Base-by-base conservation (phyloP, 2,797 vertebrate species). In the Sebastolobus alascanus region DNA sequence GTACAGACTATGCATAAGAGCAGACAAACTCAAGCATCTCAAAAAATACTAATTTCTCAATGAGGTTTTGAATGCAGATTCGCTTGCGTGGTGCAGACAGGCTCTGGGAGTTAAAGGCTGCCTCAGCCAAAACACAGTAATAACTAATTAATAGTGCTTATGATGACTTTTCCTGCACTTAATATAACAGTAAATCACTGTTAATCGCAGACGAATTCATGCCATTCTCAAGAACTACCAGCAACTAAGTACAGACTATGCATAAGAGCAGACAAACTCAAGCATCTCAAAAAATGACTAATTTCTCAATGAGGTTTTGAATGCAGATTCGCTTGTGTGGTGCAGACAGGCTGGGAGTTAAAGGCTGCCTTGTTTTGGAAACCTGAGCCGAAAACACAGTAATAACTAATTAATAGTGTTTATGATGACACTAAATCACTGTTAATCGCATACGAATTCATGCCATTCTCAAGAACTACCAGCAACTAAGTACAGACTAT, bases 321-420 rank as follows among this genome's bases (percentile, higher is more conserved):
- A 73, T 5, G 73, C 25, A 40, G 43, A 7, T 2, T 52, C 18
- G 18, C 0, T 50, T 25, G 25, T 25, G 25, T 8, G 84, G 1
- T 29, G 84, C 75, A 79, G 79, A 77, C 72, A 1, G 72, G 1
- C 68, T 31, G 59, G 10, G 67, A 73, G 38, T 74, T 82, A 75
- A 87, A 82, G 71, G 58, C 85, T 55, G 73, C 70, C 83, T 86
- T 70, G 72, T 60, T 83, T 64, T 25, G 25, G 25, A 25, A 25
- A 25, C 71, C 83, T 86, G 73, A 70, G 40, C 40, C 66, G 2
- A 37, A 68, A 71, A 76, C 35, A 27, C 37, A 52, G 27, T 1
- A 25, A 58, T 27, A 58, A 67, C 18, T 59, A 29, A 33, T 7
- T 25, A 14, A 69, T 59, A 31, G 20, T 4, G 8, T 63, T 64